These are phyloP conservation scores for Aricia agestis DNA, from an alignment of 1,140 invertebrate species.

Conservation along the genomic window DNA sequence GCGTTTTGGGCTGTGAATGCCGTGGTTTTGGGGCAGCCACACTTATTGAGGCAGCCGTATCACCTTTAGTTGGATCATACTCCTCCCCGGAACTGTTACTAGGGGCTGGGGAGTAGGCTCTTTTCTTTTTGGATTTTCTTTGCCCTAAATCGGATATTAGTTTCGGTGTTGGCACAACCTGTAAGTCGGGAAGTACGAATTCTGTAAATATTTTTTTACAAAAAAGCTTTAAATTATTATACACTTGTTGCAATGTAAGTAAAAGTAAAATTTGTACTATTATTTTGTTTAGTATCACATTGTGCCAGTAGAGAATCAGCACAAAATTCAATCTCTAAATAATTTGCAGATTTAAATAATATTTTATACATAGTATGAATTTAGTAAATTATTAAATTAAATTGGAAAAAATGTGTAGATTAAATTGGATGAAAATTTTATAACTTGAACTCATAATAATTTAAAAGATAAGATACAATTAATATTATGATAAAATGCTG, in stretches of 20 bases:
- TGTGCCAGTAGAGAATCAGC: no score
- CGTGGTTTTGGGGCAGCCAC: slow-evolving; percentile 59
- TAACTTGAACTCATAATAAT: neutral
- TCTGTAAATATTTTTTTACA: neutral
- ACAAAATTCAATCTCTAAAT: no score
- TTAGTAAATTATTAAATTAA: no score
- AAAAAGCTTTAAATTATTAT: neutral
- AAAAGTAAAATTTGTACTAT: no score
- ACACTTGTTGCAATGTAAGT: neutral
- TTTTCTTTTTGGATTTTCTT: slow-evolving; percentile 65
- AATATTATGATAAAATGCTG: neutral
- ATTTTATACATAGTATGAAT: no score
- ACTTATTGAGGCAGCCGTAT: slow-evolving; percentile 54
- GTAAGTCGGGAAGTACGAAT: slow-evolving; percentile 22
- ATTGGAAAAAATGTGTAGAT: no score
- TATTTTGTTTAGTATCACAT: no score
- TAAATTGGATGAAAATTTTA: no score
- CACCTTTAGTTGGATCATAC: slow-evolving; percentile 59
- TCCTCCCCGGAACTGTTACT: slow-evolving; percentile 72
- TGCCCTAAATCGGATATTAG: slow-evolving; percentile 57
- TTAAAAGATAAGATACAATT: neutral
- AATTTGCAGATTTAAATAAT: no score
- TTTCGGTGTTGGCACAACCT: slow-evolving; percentile 54
- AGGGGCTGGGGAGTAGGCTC: slow-evolving; percentile 53
- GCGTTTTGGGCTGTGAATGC: slow-evolving; percentile 42